phyloP scores from a whole-genome alignment of 1,140 invertebrate genomes.

The Vanessa atalanta region DNA sequence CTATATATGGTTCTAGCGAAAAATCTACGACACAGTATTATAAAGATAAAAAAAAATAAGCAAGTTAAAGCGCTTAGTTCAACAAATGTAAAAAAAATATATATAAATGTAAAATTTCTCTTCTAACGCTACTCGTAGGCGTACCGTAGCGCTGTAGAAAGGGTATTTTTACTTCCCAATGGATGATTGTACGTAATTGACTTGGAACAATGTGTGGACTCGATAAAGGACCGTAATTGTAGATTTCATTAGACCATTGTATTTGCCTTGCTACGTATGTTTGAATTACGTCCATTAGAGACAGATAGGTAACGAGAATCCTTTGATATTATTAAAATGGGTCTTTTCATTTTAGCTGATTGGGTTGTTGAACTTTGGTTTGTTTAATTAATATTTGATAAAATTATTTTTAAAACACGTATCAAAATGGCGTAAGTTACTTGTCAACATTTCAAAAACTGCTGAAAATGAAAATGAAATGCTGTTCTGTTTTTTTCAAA shows the following conservation, averaged over 20 bases:
- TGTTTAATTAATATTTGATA: too few relatives aligned
- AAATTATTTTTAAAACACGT: too few relatives aligned
- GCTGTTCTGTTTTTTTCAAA: too few relatives aligned
- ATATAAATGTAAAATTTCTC: background rate
- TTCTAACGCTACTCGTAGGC: conserved; percentile 25
- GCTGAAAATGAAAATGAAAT: too few relatives aligned
- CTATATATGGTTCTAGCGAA: too few relatives aligned
- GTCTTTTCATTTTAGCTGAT: background rate
- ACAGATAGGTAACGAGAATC: background rate
- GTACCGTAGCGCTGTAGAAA: conserved; percentile 31
- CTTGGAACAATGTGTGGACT: conserved; percentile 37
- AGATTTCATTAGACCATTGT: conserved; percentile 27
- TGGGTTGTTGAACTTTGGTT: background rate
- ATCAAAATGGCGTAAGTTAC: too few relatives aligned
- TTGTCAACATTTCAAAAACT: too few relatives aligned
- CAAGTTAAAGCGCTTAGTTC: background rate
- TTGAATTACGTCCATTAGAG: conserved; percentile 4
- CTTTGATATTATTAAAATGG: conserved; percentile 9
- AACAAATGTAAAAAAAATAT: background rate
- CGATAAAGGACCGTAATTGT: conserved; percentile 36
- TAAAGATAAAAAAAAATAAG: too few relatives aligned
- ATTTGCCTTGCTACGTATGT: conserved; percentile 10
- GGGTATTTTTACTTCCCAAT: conserved; percentile 37
- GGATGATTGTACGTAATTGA: conserved; percentile 39
- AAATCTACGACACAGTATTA: too few relatives aligned